phyloP scores from a whole-genome alignment of 2,797 vertebrate species.

The Philypnodon macrostomus region DNA sequence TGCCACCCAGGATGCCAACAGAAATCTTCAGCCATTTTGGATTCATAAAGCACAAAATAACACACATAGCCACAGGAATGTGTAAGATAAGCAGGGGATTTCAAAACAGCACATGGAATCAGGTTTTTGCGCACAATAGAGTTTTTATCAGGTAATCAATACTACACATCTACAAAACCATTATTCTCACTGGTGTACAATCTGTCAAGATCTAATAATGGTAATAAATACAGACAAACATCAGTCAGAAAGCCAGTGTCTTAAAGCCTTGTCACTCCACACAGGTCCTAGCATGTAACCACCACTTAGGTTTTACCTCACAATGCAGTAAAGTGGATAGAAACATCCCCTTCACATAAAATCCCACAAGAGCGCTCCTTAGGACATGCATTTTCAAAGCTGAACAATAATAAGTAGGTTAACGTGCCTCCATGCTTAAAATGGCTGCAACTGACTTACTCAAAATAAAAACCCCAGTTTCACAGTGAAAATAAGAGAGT shows the following conservation, averaged over 20 bases:
- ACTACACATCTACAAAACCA: not conserved
- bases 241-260: constrained; percentile 17
- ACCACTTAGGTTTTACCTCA: constrained; percentile 32
- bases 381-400: constrained; percentile 39
- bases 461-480: constrained; percentile 12
- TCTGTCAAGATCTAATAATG: constrained; percentile 8
- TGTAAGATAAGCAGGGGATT: not conserved
- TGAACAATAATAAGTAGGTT: constrained; percentile 44
- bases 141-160: not conserved
- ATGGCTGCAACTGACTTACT: constrained; percentile 4
- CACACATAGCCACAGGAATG: constrained; percentile 14
- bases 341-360: constrained; percentile 25
- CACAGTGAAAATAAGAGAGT: not conserved
- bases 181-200: not conserved
- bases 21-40: not conserved
- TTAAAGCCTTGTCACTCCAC: constrained; percentile 27
- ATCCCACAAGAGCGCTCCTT: constrained; percentile 7
- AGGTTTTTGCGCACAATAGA: not conserved
- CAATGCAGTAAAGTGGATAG: constrained; percentile 20
- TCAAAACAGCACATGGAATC: not conserved
- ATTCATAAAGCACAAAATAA: constrained; percentile 16
- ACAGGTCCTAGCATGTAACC: constrained; percentile 46
- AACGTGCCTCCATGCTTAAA: constrained; percentile 18
- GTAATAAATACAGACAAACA: not conserved
- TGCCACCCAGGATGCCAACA: not conserved